Evolutionary conservation across 2,888 invertebrate genomes (phyloP).

Genomic region (Dorcus hopei): DNA sequence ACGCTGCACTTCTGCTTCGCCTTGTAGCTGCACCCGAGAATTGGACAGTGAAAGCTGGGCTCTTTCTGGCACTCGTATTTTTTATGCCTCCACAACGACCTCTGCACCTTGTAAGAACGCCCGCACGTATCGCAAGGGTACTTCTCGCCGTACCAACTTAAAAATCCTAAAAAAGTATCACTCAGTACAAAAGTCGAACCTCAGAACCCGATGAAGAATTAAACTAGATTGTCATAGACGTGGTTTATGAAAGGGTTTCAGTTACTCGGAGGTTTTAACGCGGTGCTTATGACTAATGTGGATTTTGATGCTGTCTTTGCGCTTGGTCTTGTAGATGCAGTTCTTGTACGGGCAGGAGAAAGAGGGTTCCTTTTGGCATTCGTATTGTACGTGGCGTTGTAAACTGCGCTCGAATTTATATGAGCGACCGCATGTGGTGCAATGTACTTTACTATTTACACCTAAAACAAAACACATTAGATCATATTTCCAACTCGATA

Average conservation of each 20-base stretch:
- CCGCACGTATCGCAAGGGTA: constrained; percentile 17
- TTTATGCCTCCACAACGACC: constrained; percentile 68
- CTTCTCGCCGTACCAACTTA: neutral
- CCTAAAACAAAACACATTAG: neutral
- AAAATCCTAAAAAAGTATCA: neutral
- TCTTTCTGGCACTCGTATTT: constrained; percentile 66
- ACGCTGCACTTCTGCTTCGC: constrained; percentile 18
- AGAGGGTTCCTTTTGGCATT: constrained; percentile 62
- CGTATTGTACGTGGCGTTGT: constrained; percentile 64
- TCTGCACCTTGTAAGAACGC: constrained; percentile 63
- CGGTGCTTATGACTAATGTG: constrained; percentile 45
- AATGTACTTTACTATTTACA: constrained; percentile 40
- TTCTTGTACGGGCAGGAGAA: constrained; percentile 54
- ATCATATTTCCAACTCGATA: neutral
- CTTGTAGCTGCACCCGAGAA: constrained; percentile 12
- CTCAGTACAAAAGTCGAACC: neutral
- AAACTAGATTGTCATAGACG: neutral
- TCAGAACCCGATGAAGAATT: neutral
- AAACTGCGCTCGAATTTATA: constrained; percentile 71
- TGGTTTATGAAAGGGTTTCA: neutral
- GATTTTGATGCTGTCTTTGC: constrained; percentile 44
- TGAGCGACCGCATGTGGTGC: constrained; percentile 65
- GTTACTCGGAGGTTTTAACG: neutral
- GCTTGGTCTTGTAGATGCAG: constrained; percentile 16
- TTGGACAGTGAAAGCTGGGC: constrained; percentile 24